Percentiles rank a stretch among this genome's conserved stretches.
Conservation (phyloP, 2,113 vertebrate genomes). For the Panurus biarmicus region DNA sequence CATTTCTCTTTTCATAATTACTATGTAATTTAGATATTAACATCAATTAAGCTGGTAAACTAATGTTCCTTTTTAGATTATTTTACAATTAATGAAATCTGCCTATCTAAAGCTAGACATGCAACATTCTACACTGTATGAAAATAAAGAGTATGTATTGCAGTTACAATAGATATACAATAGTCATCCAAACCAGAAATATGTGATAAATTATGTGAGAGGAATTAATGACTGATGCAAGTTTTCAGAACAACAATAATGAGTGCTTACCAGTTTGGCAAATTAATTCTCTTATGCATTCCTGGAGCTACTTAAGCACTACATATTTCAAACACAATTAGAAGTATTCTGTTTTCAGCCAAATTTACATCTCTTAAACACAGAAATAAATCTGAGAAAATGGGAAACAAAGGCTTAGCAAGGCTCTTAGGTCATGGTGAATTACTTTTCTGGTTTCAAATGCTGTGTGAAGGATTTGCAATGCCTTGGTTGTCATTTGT, state of each 20-base stretch:
- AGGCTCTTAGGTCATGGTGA: background rate
- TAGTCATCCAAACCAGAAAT: background rate
- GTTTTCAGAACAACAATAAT: background rate
- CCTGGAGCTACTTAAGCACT: background rate
- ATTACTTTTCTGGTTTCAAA: background rate
- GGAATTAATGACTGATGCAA: background rate
- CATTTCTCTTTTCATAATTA: conserved; percentile 17
- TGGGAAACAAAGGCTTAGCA: background rate
- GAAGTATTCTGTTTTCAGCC: background rate
- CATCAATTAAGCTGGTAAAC: conserved; percentile 46
- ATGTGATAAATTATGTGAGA: background rate
- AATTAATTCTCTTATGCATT: background rate
- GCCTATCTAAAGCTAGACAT: background rate
- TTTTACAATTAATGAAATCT: conserved; percentile 38
- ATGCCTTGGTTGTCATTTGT: background rate
- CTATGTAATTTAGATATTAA: conserved; percentile 57
- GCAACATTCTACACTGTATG: background rate
- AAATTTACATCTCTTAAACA: background rate
- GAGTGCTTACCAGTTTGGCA: background rate
- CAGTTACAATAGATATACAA: background rate
- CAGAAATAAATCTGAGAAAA: background rate
- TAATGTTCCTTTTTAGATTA: conserved; percentile 28
- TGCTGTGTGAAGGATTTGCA: background rate
- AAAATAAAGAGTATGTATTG: background rate
- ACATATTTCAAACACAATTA: background rate